Evolutionary conservation across 2,113 vertebrate species (phyloP).

Genomic region (Diadophis punctatus): DNA sequence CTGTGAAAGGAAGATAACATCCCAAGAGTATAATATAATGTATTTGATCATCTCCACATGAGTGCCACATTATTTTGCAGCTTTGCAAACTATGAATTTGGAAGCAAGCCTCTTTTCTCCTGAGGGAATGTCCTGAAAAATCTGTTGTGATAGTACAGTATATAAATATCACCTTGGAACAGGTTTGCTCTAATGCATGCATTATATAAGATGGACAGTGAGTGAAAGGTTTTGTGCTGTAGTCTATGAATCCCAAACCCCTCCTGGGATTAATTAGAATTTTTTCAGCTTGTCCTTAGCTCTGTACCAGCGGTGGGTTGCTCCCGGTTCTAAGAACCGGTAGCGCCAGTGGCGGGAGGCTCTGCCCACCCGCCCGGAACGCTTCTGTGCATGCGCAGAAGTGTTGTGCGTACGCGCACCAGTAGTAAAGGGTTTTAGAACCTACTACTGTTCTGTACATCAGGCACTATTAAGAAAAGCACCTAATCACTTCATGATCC

Average conservation of each 20-base stretch:
- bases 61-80: constrained; percentile 36
- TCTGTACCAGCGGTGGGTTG: constrained; percentile 17
- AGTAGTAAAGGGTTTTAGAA: no score
- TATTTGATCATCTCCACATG: constrained; percentile 23
- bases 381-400: no score
- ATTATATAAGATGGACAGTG: constrained; percentile 32
- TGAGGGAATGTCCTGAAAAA: constrained; percentile 39
- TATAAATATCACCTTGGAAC: constrained; percentile 47
- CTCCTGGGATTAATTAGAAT: constrained; percentile 60
- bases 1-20: background rate
- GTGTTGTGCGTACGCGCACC: no score
- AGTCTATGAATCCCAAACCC: constrained; percentile 43
- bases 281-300: constrained; percentile 45
- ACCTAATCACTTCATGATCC: constrained; percentile 64
- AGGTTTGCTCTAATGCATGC: constrained; percentile 33
- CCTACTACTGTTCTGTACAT: constrained; percentile 38
- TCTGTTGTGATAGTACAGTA: constrained; percentile 49
- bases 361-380: no score
- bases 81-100: constrained; percentile 34
- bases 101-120: constrained; percentile 44
- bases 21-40: constrained; percentile 28
- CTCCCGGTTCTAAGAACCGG: no score
- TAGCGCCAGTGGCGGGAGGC: no score
- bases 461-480: constrained; percentile 62
- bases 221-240: constrained; percentile 15